Evolutionary conservation across 2,797 vertebrate genomes (phyloP).

Genomic region (Oryzias dopingdopingensis): DNA sequence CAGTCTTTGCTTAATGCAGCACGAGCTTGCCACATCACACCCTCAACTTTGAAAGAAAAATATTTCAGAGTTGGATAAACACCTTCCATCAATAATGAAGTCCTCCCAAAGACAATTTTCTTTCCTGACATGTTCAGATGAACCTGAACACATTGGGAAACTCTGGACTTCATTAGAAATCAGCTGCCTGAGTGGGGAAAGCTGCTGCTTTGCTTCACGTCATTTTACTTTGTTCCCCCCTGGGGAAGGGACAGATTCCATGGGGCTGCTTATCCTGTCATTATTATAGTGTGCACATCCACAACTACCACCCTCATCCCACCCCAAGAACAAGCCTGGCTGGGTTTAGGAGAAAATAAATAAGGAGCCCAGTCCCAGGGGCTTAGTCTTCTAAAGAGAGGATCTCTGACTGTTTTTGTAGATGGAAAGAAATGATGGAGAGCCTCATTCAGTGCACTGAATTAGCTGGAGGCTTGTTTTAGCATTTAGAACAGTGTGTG

Average conservation of each 20-base stretch:
- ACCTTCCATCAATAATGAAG: conserved; percentile 46
- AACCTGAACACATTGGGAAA: conserved; percentile 37
- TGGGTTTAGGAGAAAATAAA: conserved; percentile 40
- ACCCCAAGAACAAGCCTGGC: conserved; percentile 29
- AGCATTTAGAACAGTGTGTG: background rate
- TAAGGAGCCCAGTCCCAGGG: conserved; percentile 41
- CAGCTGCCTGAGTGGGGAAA: conserved; percentile 40
- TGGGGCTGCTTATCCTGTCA: conserved; percentile 53
- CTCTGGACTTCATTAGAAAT: conserved; percentile 42
- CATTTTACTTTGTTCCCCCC: conserved; percentile 48
- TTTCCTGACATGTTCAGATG: conserved; percentile 39
- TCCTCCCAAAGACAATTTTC: conserved; percentile 40
- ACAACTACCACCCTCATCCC: conserved; percentile 13
- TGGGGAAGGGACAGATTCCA: conserved; percentile 36
- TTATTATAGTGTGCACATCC: conserved; percentile 41
- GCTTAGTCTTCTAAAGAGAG: conserved; percentile 29
- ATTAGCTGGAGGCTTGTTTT: conserved; percentile 6
- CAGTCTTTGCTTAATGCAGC: conserved; percentile 33
- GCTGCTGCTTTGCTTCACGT: conserved; percentile 43
- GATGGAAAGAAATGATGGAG: conserved; percentile 25
- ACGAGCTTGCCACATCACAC: conserved; percentile 29
- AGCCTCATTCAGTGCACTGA: conserved; percentile 14
- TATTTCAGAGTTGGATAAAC: conserved; percentile 40
- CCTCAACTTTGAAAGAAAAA: conserved; percentile 20
- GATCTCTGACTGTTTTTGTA: conserved; percentile 32